These are phyloP conservation scores for Drosophila anceps DNA, from an alignment of 2,888 invertebrate species.

Conservation along the genomic window DNA sequence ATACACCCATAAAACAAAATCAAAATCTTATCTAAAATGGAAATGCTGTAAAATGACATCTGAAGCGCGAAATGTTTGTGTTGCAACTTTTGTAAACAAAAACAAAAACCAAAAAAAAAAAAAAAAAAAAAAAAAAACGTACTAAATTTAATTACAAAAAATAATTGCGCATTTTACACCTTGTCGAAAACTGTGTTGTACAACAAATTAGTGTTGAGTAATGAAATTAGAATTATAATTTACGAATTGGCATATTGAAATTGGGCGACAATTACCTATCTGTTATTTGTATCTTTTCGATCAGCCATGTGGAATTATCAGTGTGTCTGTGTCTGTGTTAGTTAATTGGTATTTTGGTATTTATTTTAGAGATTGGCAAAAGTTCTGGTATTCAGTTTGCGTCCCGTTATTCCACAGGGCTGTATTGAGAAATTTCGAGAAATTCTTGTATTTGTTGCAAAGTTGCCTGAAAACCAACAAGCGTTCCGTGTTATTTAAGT, in stretches of 20 bases:
- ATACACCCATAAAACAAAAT: constrained; percentile 54
- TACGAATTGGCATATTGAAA: constrained; percentile 65
- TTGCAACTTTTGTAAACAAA: constrained; percentile 77
- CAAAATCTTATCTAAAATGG: constrained; percentile 53
- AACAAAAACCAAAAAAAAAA: constrained; percentile 25
- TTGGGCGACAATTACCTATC: constrained; percentile 38
- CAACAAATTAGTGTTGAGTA: constrained; percentile 60
- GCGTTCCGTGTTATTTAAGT: constrained; percentile 60
- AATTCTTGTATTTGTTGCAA: constrained; percentile 54
- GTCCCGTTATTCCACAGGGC: constrained; percentile 72
- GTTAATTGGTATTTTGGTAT: constrained; percentile 28
- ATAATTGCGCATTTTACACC: constrained; percentile 67
- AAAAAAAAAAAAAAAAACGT: constrained; percentile 29
- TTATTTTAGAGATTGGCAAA: constrained; percentile 44
- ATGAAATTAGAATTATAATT: constrained; percentile 60
- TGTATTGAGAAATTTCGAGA: constrained; percentile 22
- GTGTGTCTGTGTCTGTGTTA: constrained; percentile 35
- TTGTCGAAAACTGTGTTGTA: constrained; percentile 66
- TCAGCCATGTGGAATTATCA: constrained; percentile 69
- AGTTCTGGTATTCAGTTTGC: constrained; percentile 23
- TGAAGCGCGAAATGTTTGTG: constrained; percentile 77
- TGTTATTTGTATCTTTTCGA: constrained; percentile 31
- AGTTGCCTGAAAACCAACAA: constrained; percentile 53
- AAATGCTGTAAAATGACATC: constrained; percentile 76
- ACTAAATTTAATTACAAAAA: constrained; percentile 45